Conservation (phyloP, 2,888 invertebrate species). For the Hemicrepidius hirtus region DNA sequence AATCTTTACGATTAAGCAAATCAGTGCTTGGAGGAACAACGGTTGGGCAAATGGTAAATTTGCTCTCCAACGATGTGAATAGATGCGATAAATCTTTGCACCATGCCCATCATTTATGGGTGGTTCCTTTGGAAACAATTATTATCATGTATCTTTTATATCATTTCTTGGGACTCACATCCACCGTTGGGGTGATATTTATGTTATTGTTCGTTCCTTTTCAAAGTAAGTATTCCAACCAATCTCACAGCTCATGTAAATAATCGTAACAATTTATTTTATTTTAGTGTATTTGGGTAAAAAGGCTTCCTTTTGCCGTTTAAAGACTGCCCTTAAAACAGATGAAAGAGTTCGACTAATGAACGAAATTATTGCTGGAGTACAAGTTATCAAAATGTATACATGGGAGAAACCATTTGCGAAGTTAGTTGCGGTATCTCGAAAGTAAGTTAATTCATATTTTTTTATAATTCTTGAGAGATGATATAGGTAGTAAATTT, state of each 20-base stretch:
- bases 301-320: constrained; percentile 80
- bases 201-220: constrained; percentile 72
- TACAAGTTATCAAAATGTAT: constrained; percentile 95
- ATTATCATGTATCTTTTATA: constrained; percentile 84
- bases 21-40: constrained; percentile 85
- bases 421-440: constrained; percentile 80
- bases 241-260: not conserved
- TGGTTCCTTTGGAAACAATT: constrained; percentile 85
- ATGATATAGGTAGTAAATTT: no score
- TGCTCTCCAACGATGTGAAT: constrained; percentile 89
- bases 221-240: constrained; percentile 68
- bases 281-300: constrained; percentile 82
- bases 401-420: constrained; percentile 92
- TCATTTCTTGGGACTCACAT: constrained; percentile 72
- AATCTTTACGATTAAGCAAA: constrained; percentile 81
- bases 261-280: not conserved
- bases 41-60: constrained; percentile 76
- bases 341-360: constrained; percentile 93
- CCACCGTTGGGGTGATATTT: constrained; percentile 74
- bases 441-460: constrained; percentile 84
- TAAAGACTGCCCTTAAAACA: constrained; percentile 89
- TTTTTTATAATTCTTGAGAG: constrained; percentile 9
- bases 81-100: constrained; percentile 87
- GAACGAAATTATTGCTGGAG: constrained; percentile 91
- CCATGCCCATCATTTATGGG: constrained; percentile 86